Evolutionary conservation across 1,140 invertebrate genomes (phyloP).

Genomic region (Caerostris darwini): DNA sequence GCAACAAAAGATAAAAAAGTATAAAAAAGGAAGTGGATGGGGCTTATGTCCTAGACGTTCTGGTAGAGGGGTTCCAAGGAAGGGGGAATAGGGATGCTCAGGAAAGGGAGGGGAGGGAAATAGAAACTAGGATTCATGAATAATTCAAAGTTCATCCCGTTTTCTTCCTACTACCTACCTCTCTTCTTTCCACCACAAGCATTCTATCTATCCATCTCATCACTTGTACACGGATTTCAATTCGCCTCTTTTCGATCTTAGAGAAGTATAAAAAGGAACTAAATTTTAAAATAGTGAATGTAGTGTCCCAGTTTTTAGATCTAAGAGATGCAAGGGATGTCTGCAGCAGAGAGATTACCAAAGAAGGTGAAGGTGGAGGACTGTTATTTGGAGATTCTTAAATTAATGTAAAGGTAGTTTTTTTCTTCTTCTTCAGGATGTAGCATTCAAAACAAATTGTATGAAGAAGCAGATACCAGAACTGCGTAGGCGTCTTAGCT

Average conservation of each 20-base stretch:
- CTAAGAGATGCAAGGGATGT: not conserved
- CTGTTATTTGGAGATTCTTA: not conserved
- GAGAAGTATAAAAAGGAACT: conserved; percentile 18
- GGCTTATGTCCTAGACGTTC: not conserved
- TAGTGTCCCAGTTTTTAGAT: conserved; percentile 32
- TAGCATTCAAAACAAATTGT: too few species aligned
- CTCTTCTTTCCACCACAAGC: not conserved
- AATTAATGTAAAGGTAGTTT: conserved; percentile 1
- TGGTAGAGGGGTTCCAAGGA: not conserved
- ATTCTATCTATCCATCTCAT: conserved; percentile 36
- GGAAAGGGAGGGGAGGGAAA: not conserved
- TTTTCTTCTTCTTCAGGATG: not conserved
- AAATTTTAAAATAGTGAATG: conserved; percentile 33
- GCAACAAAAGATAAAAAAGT: conserved; percentile 21
- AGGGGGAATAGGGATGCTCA: not conserved
- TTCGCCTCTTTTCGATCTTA: conserved; percentile 56
- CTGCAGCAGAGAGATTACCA: conserved; percentile 12
- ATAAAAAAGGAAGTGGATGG: not conserved
- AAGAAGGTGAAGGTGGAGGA: not conserved
- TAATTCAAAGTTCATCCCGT: not conserved
- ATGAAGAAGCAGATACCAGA: too few species aligned
- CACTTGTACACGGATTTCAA: conserved; percentile 61
- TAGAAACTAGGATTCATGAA: conserved; percentile 31
- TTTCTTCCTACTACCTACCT: not conserved
- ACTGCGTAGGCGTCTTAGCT: too few species aligned